A percentile compares a stretch with the other conserved stretches of the same genome.
Evolutionary conservation across 2,113 vertebrate genomes (phyloP).

Genomic region (Helogale parvula): DNA sequence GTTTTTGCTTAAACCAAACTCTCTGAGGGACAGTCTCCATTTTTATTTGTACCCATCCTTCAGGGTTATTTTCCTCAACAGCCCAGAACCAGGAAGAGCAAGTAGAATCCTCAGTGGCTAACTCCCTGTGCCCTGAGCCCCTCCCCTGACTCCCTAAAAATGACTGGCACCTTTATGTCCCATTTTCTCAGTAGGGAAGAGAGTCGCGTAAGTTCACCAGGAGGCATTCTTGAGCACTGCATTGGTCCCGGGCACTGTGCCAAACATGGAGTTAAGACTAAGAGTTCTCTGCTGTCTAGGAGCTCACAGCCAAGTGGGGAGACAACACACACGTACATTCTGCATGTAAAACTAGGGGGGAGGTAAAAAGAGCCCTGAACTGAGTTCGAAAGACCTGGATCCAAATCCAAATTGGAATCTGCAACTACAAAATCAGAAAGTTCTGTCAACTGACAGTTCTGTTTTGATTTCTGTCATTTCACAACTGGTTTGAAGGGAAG

Average conservation of each 20-base stretch:
- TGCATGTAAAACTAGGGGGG: not conserved
- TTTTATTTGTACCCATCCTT: not conserved
- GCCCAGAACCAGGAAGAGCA: not conserved
- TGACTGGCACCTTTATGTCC: not conserved
- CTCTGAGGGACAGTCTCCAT: not conserved
- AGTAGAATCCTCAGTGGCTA: not conserved
- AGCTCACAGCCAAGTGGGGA: not conserved
- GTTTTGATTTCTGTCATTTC: not conserved
- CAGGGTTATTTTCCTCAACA: not conserved
- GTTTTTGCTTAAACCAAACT: not conserved
- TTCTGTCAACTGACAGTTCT: not conserved
- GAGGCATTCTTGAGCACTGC: not conserved
- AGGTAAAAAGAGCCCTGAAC: not conserved
- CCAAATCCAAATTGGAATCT: not conserved
- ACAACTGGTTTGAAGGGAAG: constrained; percentile 5
- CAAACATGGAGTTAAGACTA: not conserved
- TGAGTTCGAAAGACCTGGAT: not conserved
- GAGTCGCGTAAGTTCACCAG: not conserved
- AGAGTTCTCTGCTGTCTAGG: not conserved
- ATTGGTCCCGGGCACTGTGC: not conserved
- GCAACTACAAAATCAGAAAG: constrained; percentile 24
- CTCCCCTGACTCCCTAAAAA: not conserved
- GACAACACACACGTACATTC: not conserved
- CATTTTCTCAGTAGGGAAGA: constrained; percentile 22
- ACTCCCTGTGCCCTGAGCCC: not conserved